Base-by-base conservation (phyloP, 2,888 invertebrate species). In the Acholoe squamosa region DNA sequence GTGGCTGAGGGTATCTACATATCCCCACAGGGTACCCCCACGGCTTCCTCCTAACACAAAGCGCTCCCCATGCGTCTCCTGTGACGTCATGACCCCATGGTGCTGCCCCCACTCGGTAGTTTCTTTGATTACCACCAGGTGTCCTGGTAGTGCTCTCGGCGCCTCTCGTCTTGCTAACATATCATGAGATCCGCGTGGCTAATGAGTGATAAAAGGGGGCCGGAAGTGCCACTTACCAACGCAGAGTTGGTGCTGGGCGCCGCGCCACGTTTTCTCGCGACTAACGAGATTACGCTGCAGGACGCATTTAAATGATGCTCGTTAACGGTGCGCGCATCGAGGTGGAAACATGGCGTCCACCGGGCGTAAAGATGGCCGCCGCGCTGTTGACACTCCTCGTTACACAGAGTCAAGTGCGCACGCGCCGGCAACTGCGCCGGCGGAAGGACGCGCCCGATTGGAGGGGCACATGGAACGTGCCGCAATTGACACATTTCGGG, bases 211-310 rank as follows among this genome's bases (percentile, higher is more conserved):
- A 80, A 80, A 76, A 80, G 80, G 34, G 80, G 77, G 33, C 34
- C 19, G 80, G 80, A 80, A 80, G 43, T 80, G 80, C 80, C 80
- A 80, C 80, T 80, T 80, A 80, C 80, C 34, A 1, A 34, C 80
- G 34, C 34, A 0, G 34, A 10, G 43, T 80, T 10, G 43, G 33
- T 10, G 10, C 34, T 43, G 34, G 43, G 43, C 34, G 80, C 19
- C 80, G 80, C 80, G 7, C 33, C 16, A 43, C 71, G 14, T 34
- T 34, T 80, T 80, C 80, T 80, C 34, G 34, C 12, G 33, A 34
- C 80, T 80, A 80, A 80, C 80, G 80, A 80, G 80, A 80, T 80
- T 80, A 80, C 80, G 43, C 80, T 43, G 80, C 80, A 43, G 80
- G 80, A 76, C 76, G 76, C 76, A 76, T 76, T 76, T 76, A 76